Base-by-base conservation (phyloP, 2,797 vertebrate genomes). In the Chrosomus eos region DNA sequence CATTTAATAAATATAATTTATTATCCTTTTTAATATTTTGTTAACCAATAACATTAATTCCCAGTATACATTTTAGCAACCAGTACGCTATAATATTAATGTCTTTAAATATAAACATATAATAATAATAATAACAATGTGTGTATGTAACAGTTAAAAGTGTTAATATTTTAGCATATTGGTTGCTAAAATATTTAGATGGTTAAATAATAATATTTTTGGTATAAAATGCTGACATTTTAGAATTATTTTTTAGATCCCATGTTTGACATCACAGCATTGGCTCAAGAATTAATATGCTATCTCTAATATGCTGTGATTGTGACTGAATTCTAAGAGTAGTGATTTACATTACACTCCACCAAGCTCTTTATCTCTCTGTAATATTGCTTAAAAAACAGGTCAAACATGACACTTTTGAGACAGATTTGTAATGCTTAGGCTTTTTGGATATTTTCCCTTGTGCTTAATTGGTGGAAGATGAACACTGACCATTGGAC, bases 401-500 rank as follows among this genome's bases (percentile, higher is more conserved):
- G 36, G 74, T 78, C 64, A 78, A 33, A 78, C 74, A 70, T 9
- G 48, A 18, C 26, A 18, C 51, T 70, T 48, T 58, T 16, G 26
- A 77, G 51, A 62, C 55, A 1, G n/a, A 31, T 45, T 77, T 83
- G 68, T 40, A 67, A 55, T 28, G 48, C 66, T 36, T 78, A 16
- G 13, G 43, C 43, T 45, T 16, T 62, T 26, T 21, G 55, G 53
- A 78, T 68, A 60, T 77, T 85, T 80, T 85, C 55, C 73, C 43
- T 51, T 80, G 28, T 60, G 53, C 7, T 33, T 64, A 73, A 80
- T 64, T 85, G 83, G 75, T 79, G 67, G 43, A 80, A 64, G 76
- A 80, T 67, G 40, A 80, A 48, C 40, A 16, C 40, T 14, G 36
- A 45, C 43, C 43, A 45, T 45, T 16, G 13, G 43, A 45, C 4